Base-by-base conservation (phyloP, 2,113 vertebrate genomes). In the Cebidichthys violaceus region DNA sequence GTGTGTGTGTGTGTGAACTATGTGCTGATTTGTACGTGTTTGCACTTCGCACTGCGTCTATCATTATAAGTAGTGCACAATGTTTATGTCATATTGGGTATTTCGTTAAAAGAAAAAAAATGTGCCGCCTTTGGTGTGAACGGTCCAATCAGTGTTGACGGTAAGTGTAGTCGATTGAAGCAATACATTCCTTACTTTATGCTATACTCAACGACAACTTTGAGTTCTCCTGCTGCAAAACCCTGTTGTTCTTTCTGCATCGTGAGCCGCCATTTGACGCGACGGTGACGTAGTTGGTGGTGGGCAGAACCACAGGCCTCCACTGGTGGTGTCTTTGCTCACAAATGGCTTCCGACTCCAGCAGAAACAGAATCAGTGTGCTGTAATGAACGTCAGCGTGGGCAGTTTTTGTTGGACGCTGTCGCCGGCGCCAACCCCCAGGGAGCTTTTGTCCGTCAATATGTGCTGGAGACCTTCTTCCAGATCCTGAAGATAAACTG, bases 11-110 rank as follows among this genome's bases (percentile, higher is more conserved):
- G 41, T 59, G 33, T 35, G 33, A 4, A 13, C 17, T 60, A 7
- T 45, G 33, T 66, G 71, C 13, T 57, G 24, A 71, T 81, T 84
- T 73, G 54, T 72, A 33, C 66, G 27, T 69, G 61, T 82, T 80
- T 81, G 52, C 59, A 27, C 33, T 77, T 73, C 74, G 47, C 65
- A 64, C 75, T 33, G 37, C 37, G 10, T 67, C 70, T 65, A 9
- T 54, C 45, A 66, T 85, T 83, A 60, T 73, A 74, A 81, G 50
- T 54, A 54, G n/a, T 66, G 57, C 31, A 27, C 55, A 33, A 14
- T 59, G 41, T 60, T 59, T 22, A 69, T 52, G 22, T 75, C 71
- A n/a, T 57, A 6, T 43, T 60, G 39, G 24, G 29, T 37, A 17
- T 6, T 31, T 57, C 4, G 54, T 27, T 57, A 27, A 20, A 50